These are phyloP conservation scores for Mycteria americana DNA, from an alignment of 2,797 vertebrate species.

Conservation along the genomic window DNA sequence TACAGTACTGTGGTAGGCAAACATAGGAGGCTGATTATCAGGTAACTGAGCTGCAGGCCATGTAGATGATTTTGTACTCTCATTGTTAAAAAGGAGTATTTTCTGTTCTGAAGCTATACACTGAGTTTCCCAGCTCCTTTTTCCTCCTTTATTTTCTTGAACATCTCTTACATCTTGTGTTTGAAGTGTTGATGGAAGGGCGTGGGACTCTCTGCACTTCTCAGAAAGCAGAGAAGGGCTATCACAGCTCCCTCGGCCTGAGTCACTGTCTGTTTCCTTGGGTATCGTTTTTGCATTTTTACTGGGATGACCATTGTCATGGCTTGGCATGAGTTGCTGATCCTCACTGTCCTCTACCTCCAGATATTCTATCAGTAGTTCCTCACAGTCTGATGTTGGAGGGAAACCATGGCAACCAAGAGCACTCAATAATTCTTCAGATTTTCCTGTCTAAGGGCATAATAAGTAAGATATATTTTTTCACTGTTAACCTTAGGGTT, in stretches of 20 bases:
- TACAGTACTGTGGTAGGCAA: conserved; percentile 76
- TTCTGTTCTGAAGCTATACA: background rate
- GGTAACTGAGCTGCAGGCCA: conserved; percentile 79
- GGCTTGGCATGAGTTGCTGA: conserved; percentile 76
- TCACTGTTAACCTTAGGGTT: background rate
- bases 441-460: conserved; percentile 82
- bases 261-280: conserved; percentile 84
- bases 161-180: background rate
- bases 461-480: conserved; percentile 24
- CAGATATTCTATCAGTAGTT: conserved; percentile 88
- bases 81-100: conserved; percentile 17
- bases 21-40: conserved; percentile 54
- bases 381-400: conserved; percentile 81
- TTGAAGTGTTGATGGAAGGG: conserved; percentile 8
- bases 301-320: conserved; percentile 64
- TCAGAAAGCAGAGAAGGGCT: conserved; percentile 87
- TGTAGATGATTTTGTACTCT: conserved; percentile 72
- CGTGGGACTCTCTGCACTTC: conserved; percentile 71
- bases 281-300: conserved; percentile 67
- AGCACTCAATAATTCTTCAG: conserved; percentile 84
- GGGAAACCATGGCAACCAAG: conserved; percentile 87
- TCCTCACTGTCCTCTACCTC: conserved; percentile 86
- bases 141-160: conserved; percentile 34
- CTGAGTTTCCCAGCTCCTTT: background rate
- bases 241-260: conserved; percentile 89